These are phyloP conservation scores for Nomia melanderi DNA, from an alignment of 1,140 invertebrate species.

Conservation along the genomic window DNA sequence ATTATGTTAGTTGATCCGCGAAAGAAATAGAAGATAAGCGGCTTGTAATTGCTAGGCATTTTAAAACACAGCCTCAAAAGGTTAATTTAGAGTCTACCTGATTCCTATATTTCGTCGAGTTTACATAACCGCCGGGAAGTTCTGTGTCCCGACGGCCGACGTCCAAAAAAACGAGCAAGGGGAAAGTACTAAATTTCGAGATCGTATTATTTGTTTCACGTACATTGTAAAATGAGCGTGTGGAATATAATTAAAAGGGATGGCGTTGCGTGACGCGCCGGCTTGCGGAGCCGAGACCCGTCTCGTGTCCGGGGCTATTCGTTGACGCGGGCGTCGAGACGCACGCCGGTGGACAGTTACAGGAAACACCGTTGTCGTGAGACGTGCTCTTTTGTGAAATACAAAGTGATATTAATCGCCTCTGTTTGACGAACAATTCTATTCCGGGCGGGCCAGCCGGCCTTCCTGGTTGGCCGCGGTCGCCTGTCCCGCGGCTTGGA, in stretches of 20 bases:
- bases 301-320: constrained; percentile 50
- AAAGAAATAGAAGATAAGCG: too few species aligned
- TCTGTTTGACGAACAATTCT: constrained; percentile 32
- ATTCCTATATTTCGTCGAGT: too few species aligned
- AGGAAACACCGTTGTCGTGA: constrained; percentile 4
- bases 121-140: too few species aligned
- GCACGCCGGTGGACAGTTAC: constrained; percentile 14
- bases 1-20: too few species aligned
- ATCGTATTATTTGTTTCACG: constrained; percentile 10
- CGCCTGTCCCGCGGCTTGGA: constrained; percentile 1
- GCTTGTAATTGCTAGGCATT: too few species aligned
- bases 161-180: too few species aligned
- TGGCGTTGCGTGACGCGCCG: constrained; percentile 37
- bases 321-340: constrained; percentile 32
- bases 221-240: constrained; percentile 62
- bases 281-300: constrained; percentile 7
- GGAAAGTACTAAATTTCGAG: too few species aligned
- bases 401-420: constrained; percentile 26
- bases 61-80: too few species aligned
- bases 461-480: constrained; percentile 12
- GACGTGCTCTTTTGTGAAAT: neutral
- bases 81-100: too few species aligned
- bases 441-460: constrained; percentile 13
- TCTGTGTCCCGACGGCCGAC: too few species aligned
- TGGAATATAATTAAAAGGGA: constrained; percentile 67